Evolutionary conservation across 2,888 invertebrate genomes (phyloP), one percentile per base, ranked within the genome.

Genomic region (Ophraella communa): DNA sequence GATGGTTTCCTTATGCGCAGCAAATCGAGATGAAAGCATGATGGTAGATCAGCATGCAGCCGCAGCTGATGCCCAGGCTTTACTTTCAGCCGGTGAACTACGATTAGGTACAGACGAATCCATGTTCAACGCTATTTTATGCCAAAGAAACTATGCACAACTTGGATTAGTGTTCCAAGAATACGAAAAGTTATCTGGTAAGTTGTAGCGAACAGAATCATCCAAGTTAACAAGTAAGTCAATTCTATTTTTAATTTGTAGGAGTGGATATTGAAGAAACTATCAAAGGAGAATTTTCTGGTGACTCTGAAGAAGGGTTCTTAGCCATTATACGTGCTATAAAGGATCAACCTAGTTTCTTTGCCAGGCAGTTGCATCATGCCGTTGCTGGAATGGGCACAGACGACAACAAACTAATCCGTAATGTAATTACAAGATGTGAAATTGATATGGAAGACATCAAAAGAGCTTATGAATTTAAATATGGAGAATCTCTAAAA

Each of bases 361-460:
- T 95, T 83, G 96, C 95, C 0, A 91, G 93, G 77, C 88, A 91
- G 45, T 84, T 96, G 52, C 89, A 95, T 82, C 90, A 92, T 77
- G 90, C 92, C 56, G 94, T 96, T 93, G 91, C 91, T 78, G 96
- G 96, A 3, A 82, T 92, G 69, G 96, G 96, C 65, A 96, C 96
- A 4, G 91, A 93, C 77, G 96, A 96, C 80, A 85, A 87, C 49
- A 90, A 92, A 73, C 85, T 96, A 70, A 95, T 96, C 74, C 89
- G 96, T 76, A 84, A 96, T 59, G 86, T 95, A 75, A 91, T 93
- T 45, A 92, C 94, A 1, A 88, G 95, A 73, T 88, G 88, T 77
- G 93, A 95, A 86, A 85, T 94, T 62, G 95, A 96, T 81, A 87
- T 96, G 86, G 90, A 87, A 0, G 93, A 94, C 74, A 94, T 96